Conservation (phyloP, 2,797 vertebrate species). For the Aulostomus chinensis region DNA sequence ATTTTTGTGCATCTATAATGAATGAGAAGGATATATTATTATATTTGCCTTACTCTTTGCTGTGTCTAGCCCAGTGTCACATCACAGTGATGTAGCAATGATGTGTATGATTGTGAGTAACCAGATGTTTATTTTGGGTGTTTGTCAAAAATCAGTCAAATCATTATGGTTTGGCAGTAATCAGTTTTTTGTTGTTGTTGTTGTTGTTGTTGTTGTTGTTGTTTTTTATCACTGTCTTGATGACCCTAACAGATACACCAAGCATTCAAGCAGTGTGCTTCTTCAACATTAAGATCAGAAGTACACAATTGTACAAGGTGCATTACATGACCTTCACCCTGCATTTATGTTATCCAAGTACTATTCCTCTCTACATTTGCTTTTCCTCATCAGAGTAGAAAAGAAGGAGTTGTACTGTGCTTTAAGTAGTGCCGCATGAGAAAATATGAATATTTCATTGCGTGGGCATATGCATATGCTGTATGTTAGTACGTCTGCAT, state of each 20-base stretch:
- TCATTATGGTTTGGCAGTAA: too few relatives aligned
- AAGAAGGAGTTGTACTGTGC: background rate
- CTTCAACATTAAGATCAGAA: background rate
- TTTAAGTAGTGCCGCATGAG: constrained; percentile 1
- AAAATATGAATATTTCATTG: constrained; percentile 36
- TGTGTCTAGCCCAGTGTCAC: too few relatives aligned
- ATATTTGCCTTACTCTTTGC: too few relatives aligned
- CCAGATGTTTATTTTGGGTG: too few relatives aligned
- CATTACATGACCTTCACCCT: background rate
- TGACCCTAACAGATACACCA: background rate
- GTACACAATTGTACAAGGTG: background rate
- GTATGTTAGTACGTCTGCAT: constrained; percentile 10
- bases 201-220: too few relatives aligned
- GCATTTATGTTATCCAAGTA: background rate
- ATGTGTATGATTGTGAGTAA: too few relatives aligned
- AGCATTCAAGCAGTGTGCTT: background rate
- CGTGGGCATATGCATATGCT: constrained; percentile 26
- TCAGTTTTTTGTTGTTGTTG: too few relatives aligned
- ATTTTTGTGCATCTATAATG: too few relatives aligned
- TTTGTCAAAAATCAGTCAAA: too few relatives aligned
- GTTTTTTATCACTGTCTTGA: background rate
- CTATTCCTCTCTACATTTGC: background rate
- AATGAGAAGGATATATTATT: too few relatives aligned
- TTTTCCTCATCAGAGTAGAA: background rate
- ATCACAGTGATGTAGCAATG: too few relatives aligned